Conservation (phyloP, 2,113 vertebrate species). For the Protobothrops flavoviridis region DNA sequence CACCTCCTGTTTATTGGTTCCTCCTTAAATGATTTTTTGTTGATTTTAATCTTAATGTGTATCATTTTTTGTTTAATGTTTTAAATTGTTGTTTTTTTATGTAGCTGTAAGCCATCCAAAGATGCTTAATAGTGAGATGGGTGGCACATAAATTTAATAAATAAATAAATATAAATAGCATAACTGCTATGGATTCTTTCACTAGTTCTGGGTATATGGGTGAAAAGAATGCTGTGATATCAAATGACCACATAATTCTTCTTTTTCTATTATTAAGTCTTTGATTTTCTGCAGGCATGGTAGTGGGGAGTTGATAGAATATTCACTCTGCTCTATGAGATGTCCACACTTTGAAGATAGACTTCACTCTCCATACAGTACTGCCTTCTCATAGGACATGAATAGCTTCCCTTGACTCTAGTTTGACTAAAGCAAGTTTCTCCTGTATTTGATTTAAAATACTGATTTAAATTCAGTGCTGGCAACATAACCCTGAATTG, state of each 20-base stretch:
- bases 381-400: neutral
- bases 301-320: neutral
- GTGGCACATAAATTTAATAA: neutral
- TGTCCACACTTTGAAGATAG: neutral
- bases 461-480: neutral
- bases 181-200: neutral
- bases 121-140: neutral
- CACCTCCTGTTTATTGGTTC: neutral
- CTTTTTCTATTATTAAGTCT: neutral
- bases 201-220: neutral
- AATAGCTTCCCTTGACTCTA: neutral
- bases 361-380: neutral
- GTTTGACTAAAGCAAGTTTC: neutral
- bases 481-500: neutral
- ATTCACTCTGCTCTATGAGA: neutral
- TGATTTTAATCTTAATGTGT: neutral
- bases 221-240: neutral
- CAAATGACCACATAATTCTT: neutral
- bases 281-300: neutral
- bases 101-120: neutral
- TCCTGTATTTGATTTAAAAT: neutral
- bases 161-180: neutral
- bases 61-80: neutral
- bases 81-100: neutral
- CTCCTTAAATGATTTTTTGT: neutral